A percentile compares a stretch with the other conserved stretches of the same genome.
Evolutionary conservation across 2,113 vertebrate genomes (phyloP).

Genomic region (Dermatemys mawii): DNA sequence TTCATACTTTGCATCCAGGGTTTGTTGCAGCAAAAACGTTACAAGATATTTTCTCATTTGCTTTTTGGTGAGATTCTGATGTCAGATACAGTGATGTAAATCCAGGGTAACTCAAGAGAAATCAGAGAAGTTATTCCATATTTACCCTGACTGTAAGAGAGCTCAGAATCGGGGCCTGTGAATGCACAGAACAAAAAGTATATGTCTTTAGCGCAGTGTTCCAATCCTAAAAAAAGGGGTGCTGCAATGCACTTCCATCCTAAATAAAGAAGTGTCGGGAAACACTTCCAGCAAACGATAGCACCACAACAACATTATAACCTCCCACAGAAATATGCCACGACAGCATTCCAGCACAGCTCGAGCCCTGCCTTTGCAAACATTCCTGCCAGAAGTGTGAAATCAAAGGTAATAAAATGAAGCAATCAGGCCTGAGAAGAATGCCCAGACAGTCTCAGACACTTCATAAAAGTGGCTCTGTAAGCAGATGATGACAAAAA

Average conservation of each 20-base stretch:
- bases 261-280: background rate
- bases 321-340: background rate
- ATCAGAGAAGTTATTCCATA: background rate
- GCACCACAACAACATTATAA: background rate
- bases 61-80: background rate
- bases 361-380: background rate
- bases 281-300: background rate
- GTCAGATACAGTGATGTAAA: background rate
- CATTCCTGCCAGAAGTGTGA: background rate
- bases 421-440: background rate
- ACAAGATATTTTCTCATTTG: background rate
- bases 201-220: background rate
- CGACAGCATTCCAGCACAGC: background rate
- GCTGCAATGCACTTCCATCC: background rate
- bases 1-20: background rate
- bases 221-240: background rate
- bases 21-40: background rate
- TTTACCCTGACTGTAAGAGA: rapidly evolving
- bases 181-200: background rate
- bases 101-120: background rate
- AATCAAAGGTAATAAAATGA: background rate
- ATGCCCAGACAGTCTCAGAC: background rate
- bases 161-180: background rate
- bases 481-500: background rate
- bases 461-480: background rate